These are phyloP conservation scores for Tiphia femorata DNA, from an alignment of 2,888 invertebrate species.

Conservation along the genomic window DNA sequence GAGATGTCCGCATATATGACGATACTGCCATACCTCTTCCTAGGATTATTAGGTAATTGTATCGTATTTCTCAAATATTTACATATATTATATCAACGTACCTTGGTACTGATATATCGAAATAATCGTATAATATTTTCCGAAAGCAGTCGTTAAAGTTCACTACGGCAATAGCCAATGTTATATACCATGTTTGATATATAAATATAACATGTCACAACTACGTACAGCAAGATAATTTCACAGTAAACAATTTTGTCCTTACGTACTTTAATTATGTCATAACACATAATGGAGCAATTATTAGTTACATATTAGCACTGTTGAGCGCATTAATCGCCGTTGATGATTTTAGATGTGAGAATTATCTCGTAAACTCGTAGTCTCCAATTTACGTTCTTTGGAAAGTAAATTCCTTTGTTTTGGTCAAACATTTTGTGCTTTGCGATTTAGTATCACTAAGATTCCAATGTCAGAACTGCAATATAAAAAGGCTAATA, in stretches of 20 bases:
- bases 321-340: too few species aligned
- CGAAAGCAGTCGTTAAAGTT: background rate
- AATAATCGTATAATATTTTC: background rate
- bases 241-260: background rate
- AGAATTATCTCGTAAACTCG: too few species aligned
- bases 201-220: background rate
- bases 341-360: too few species aligned
- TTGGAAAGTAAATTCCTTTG: too few species aligned
- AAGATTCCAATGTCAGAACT: too few species aligned
- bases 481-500: too few species aligned
- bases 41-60: constrained; percentile 64
- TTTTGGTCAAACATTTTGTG: too few species aligned
- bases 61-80: background rate
- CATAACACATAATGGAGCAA: too few species aligned
- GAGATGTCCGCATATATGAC: constrained; percentile 62
- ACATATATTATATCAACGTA: background rate
- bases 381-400: too few species aligned
- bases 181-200: constrained; percentile 17
- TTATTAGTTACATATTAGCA: too few species aligned
- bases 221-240: background rate
- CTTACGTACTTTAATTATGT: too few species aligned
- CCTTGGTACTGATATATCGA: background rate
- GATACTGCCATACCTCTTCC: constrained; percentile 60
- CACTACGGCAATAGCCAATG: constrained; percentile 1
- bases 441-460: too few species aligned